Conservation (phyloP, 2,888 invertebrate species). For the Lasioglossum vierecki region DNA sequence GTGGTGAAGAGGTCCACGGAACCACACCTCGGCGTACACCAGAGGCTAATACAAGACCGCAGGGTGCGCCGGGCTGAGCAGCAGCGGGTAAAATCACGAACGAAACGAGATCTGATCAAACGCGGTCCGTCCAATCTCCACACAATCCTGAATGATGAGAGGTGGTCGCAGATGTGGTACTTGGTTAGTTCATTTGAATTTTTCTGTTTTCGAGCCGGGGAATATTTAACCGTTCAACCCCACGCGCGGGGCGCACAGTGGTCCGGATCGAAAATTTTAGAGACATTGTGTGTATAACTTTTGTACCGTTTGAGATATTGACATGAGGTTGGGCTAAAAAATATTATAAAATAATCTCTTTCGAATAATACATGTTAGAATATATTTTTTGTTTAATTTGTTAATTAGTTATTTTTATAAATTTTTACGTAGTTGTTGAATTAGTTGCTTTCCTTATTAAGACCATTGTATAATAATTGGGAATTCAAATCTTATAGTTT, state of each 20-base stretch:
- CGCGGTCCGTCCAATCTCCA: constrained; percentile 72
- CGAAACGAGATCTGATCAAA: constrained; percentile 90
- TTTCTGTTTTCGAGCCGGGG: neutral
- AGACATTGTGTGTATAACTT: no score
- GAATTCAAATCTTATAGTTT: no score
- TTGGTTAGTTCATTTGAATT: constrained; percentile 88
- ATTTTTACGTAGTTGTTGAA: no score
- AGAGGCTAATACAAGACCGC: constrained; percentile 89
- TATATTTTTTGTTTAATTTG: no score
- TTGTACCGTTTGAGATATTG: no score
- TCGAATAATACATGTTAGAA: no score
- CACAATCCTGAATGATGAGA: constrained; percentile 91
- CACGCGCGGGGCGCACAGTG: neutral
- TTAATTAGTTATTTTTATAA: no score
- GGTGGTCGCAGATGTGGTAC: constrained; percentile 99
- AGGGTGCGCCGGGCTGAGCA: constrained; percentile 94
- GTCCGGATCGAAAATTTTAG: no score
- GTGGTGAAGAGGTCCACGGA: constrained; percentile 91
- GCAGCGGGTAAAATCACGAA: constrained; percentile 91
- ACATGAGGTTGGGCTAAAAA: no score
- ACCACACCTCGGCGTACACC: constrained; percentile 90
- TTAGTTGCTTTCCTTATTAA: no score
- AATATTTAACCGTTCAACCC: neutral
- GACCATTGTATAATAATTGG: no score
- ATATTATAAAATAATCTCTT: no score